Evolutionary conservation across 2,888 invertebrate species (phyloP).

Genomic region (Notocelia uddmanniana): DNA sequence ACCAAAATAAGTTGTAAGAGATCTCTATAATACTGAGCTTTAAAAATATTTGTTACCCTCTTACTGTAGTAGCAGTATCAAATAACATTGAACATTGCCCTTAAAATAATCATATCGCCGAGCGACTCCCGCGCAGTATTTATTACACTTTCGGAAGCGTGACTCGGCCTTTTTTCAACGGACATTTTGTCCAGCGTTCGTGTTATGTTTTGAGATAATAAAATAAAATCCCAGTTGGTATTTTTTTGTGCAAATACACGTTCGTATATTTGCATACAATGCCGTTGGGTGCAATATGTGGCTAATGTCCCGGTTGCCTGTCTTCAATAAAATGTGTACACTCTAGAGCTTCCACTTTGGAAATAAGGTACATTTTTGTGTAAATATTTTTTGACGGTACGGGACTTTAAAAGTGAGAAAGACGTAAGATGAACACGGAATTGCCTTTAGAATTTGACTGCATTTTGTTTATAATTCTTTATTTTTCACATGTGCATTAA

Average conservation of each 20-base stretch:
- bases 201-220: slow-evolving; percentile 71
- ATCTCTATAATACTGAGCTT: too few relatives aligned
- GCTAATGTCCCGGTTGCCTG: slow-evolving; percentile 62
- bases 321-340: slow-evolving; percentile 21
- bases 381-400: background rate
- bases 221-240: slow-evolving; percentile 65
- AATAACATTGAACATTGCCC: background rate
- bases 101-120: slow-evolving; percentile 36
- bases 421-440: slow-evolving; percentile 40
- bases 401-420: slow-evolving; percentile 43
- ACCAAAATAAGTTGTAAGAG: too few relatives aligned
- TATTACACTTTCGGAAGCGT: slow-evolving; percentile 52
- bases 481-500: background rate
- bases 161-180: slow-evolving; percentile 52
- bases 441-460: slow-evolving; percentile 31
- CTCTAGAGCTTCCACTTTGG: background rate
- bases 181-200: slow-evolving; percentile 63
- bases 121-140: slow-evolving; percentile 29
- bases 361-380: slow-evolving; percentile 5
- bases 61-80: background rate
- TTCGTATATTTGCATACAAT: slow-evolving; percentile 82
- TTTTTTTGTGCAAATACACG: slow-evolving; percentile 78
- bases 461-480: slow-evolving; percentile 12
- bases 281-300: slow-evolving; percentile 77
- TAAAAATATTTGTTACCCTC: background rate